Evolutionary conservation across 2,888 invertebrate genomes (phyloP).

Genomic region (Cephus pulcher): DNA sequence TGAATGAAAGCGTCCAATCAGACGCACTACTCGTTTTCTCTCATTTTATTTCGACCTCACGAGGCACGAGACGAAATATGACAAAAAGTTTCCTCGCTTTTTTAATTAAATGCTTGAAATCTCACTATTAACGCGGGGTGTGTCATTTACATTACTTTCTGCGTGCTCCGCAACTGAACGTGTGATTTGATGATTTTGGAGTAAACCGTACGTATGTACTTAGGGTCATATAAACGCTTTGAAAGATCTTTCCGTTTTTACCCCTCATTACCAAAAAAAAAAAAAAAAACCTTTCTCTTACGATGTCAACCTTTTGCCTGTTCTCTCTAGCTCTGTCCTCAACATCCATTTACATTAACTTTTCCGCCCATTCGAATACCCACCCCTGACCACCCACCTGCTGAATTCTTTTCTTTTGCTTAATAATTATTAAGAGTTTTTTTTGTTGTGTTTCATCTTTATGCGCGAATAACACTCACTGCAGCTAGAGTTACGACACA

Average conservation of each 20-base stretch:
- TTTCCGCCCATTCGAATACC: slow-evolving; percentile 23
- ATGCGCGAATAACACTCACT: slow-evolving; percentile 66
- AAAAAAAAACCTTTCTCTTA: not conserved
- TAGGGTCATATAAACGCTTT: slow-evolving; percentile 58
- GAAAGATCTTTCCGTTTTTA: slow-evolving; percentile 46
- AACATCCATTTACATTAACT: slow-evolving; percentile 20
- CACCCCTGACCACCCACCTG: slow-evolving; percentile 28
- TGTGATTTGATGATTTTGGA: slow-evolving; percentile 50
- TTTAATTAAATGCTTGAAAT: slow-evolving; percentile 55
- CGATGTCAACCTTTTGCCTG: slow-evolving; percentile 25
- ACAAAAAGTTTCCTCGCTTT: slow-evolving; percentile 42
- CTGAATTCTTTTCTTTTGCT: slow-evolving; percentile 18
- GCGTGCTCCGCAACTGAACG: slow-evolving; percentile 57
- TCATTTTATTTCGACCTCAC: not conserved
- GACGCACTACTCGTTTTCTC: not conserved
- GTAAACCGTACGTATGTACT: slow-evolving; percentile 57
- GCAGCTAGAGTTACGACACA: slow-evolving; percentile 85
- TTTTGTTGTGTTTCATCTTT: slow-evolving; percentile 62
- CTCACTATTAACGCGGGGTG: slow-evolving; percentile 56
- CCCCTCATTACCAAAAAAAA: not conserved
- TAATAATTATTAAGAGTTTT: slow-evolving; percentile 35
- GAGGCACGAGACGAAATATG: slow-evolving; percentile 36
- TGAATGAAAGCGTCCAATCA: not conserved
- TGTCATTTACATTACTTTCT: slow-evolving; percentile 45
- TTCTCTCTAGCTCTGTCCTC: slow-evolving; percentile 33